Percentiles rank a stretch among this genome's conserved stretches.
Evolutionary conservation across 2,888 invertebrate genomes (phyloP).

Genomic region (Stictocephala bisonia): DNA sequence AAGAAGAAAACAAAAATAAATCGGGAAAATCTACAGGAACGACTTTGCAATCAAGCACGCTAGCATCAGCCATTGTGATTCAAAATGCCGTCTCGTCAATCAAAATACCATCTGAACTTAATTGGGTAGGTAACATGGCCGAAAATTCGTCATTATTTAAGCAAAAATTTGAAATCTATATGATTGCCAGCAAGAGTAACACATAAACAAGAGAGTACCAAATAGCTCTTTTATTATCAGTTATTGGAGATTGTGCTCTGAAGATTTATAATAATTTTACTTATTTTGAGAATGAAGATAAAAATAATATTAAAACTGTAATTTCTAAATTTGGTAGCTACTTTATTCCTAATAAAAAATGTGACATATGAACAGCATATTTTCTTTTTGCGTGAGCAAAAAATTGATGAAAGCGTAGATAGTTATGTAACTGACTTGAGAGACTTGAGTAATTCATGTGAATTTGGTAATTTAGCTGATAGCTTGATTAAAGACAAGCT

Average conservation of each 20-base stretch:
- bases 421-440: slow-evolving; percentile 14
- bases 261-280: slow-evolving; percentile 1
- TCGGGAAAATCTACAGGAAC: no score
- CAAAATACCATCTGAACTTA: background rate
- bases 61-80: background rate
- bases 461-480: background rate
- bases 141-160: slow-evolving; percentile 15
- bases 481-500: slow-evolving; percentile 26
- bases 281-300: background rate
- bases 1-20: no score
- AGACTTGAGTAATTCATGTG: background rate
- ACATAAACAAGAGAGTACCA: background rate
- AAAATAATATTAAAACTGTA: background rate
- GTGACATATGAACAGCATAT: slow-evolving; percentile 1
- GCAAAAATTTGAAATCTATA: slow-evolving; percentile 4
- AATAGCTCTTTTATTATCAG: background rate
- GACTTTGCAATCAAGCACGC: no score
- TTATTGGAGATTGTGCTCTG: slow-evolving; percentile 9
- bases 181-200: background rate
- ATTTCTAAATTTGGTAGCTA: background rate
- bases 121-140: background rate
- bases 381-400: slow-evolving; percentile 14
- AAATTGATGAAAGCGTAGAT: slow-evolving; percentile 3
- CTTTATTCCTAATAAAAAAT: slow-evolving; percentile 1
- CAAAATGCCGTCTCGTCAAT: background rate